Evolutionary conservation across 2,113 vertebrate genomes (phyloP).

Genomic region (Cromileptes altivelis): DNA sequence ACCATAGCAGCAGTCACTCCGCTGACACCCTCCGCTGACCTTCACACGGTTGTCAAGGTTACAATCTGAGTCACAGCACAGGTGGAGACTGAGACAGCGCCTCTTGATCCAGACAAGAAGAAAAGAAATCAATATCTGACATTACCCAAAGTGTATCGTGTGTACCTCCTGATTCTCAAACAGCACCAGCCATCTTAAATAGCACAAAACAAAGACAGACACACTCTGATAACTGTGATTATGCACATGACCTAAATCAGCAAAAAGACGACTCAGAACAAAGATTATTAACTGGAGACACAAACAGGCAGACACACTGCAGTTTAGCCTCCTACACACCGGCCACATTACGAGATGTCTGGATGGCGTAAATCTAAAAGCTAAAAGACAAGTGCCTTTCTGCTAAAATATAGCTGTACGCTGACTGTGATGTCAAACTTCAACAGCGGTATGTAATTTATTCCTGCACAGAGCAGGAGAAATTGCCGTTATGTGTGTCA

Average conservation of each 20-base stretch:
- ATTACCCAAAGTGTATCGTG: neutral
- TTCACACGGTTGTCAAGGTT: constrained; percentile 76
- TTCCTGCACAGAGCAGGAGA: constrained; percentile 11
- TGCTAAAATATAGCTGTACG: neutral
- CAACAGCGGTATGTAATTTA: constrained; percentile 29
- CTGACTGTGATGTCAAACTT: constrained; percentile 19
- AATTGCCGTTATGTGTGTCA: constrained; percentile 31
- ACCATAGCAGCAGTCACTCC: constrained; percentile 70
- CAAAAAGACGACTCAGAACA: constrained; percentile 33
- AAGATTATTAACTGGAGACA: constrained; percentile 41
- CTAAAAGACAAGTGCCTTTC: constrained; percentile 6
- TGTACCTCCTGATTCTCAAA: neutral
- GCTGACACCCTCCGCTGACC: constrained; percentile 58
- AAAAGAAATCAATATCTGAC: constrained; percentile 15
- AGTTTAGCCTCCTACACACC: constrained; percentile 36
- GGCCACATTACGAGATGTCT: constrained; percentile 19
- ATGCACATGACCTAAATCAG: constrained; percentile 32
- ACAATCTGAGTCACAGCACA: constrained; percentile 71
- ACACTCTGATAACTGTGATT: constrained; percentile 19
- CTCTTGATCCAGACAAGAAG: constrained; percentile 17
- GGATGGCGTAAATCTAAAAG: constrained; percentile 2
- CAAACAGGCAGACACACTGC: constrained; percentile 19
- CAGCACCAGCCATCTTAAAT: neutral
- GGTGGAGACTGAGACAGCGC: constrained; percentile 32
- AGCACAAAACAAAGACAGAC: neutral